Base-by-base conservation (phyloP, 1,140 invertebrate genomes). In the Saxidomus purpurata region DNA sequence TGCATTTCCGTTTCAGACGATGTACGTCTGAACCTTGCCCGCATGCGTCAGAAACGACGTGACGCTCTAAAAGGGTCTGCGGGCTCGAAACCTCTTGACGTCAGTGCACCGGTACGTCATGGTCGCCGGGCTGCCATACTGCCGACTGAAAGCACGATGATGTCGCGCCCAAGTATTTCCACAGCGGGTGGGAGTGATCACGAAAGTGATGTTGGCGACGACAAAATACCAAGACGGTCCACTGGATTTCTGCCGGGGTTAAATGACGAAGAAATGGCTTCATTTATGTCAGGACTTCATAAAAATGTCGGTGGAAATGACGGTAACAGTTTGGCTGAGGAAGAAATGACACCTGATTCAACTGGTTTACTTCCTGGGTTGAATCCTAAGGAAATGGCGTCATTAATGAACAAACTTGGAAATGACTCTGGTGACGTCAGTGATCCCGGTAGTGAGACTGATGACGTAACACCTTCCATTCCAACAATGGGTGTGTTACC, bases 91-190 rank as follows among this genome's bases (percentile, higher is more conserved):
- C 1, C 31, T 31, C 17, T 63, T 15, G 28, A 40, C 0, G 43
- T 88, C 9, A 38, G 81, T 34, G 86, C 76, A 17, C 74, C 74
- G 9, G 76, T 47, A 8, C 55, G 86, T n/a, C 61, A 71, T 36
- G 86, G 86, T 19, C 86, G 86, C 31, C 86, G 86, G 11, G 43
- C 77, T 17, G 86, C 86, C 31, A 61, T 88, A 40, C 47, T 88
- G 86, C 86, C 86, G 4, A 88, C 76, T 15, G 76, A 88, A 28
- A 87, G 36, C 17, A 63, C 71, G 13, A 34, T 47, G 25, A 40
- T 88, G 25, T 25, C 52, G 0, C 43, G 74, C 8, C 34, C 74
- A 49, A 88, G 86, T 71, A 43, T 88, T n/a, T 88, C 76, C 15
- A 43, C 55, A 28, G 19, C 22, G 0, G 77, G 4, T 4, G 43